These are phyloP conservation scores for Sarcophaga subvicina DNA, from an alignment of 2,888 invertebrate species.

Conservation along the genomic window DNA sequence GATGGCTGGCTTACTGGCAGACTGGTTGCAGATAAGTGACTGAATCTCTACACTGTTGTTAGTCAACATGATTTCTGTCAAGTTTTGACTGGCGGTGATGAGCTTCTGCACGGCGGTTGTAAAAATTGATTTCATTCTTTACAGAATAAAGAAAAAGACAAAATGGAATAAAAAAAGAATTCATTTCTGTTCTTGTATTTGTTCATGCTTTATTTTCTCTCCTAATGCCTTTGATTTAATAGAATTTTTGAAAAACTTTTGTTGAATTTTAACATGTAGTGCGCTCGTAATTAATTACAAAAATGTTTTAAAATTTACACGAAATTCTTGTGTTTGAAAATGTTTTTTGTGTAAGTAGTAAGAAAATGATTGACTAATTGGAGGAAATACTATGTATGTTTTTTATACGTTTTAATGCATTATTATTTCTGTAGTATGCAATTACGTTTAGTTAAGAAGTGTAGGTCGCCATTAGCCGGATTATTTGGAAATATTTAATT, in stretches of 20 bases:
- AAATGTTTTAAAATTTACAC: constrained; percentile 19
- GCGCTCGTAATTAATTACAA: constrained; percentile 37
- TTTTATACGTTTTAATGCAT: too few species aligned
- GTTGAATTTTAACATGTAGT: constrained; percentile 51
- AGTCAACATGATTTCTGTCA: neutral
- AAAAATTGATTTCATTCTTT: constrained; percentile 56
- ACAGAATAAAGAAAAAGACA: too few species aligned
- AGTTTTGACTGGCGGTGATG: too few species aligned
- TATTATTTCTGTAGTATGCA: too few species aligned
- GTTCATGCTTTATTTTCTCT: fast-evolving
- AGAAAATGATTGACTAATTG: too few species aligned
- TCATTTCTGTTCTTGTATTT: neutral
- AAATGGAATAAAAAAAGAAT: too few species aligned
- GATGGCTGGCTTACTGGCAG: constrained; percentile 19
- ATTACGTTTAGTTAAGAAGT: too few species aligned
- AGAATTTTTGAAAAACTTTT: constrained; percentile 45
- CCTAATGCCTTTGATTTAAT: constrained; percentile 1
- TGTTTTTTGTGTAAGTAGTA: too few species aligned
- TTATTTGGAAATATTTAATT: too few species aligned
- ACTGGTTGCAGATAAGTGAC: neutral
- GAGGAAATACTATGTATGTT: too few species aligned
- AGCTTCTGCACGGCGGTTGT: constrained; percentile 47
- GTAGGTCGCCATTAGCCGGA: too few species aligned
- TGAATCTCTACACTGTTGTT: constrained; percentile 1
- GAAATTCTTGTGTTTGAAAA: neutral